Evolutionary conservation across 2,797 vertebrate species (phyloP), one percentile per base, ranked within the genome.

Genomic region (Cercopithecus hamlyni): DNA sequence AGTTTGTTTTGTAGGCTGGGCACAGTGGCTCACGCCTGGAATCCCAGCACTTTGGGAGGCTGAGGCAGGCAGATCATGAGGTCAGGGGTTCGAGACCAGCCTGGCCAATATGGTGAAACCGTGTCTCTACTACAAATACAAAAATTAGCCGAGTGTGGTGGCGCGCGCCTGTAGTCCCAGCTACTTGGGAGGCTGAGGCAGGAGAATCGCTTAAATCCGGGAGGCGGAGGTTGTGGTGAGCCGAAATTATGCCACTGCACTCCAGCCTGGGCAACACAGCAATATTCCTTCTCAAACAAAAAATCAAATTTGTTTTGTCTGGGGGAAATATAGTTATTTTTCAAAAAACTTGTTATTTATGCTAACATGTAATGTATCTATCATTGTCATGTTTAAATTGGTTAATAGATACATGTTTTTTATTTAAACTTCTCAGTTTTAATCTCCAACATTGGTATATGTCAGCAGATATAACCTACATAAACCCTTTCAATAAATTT

Each of bases 361-460:
- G 20, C 84, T 80, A 61, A 58, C 41, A 36, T 41, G 27, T 70
- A 58, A 24, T 48, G 1, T 10, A 11, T 27, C 82, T 80, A 45
- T 77, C 45, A 19, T 67, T 83, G 5, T 90, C 48, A 41, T 36
- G n/a, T 93, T 86, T 27, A 61, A 67, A 41, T 77, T 57, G 36
- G 73, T 67, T 55, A 67, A 72, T 73, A 45, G 33, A 24, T 72
- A 50, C 58, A 30, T 75, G 17, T 67, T 90, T 90, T 82, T 75
- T 39, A 43, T 82, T 75, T 55, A 43, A 96, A 50, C 20, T 70
- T 87, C 39, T 77, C 70, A 58, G 13, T 84, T 92, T 94, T 92
- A n/a, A 61, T 92, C 87, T 94, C 50, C 43, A 92, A 0, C 77
- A 45, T 88, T 94, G 50, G 30, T 55, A 45, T 83, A 14, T 79